A percentile compares a stretch with the other conserved stretches of the same genome.
Evolutionary conservation across 2,888 invertebrate species (phyloP).

Genomic region (Athalia rosae): DNA sequence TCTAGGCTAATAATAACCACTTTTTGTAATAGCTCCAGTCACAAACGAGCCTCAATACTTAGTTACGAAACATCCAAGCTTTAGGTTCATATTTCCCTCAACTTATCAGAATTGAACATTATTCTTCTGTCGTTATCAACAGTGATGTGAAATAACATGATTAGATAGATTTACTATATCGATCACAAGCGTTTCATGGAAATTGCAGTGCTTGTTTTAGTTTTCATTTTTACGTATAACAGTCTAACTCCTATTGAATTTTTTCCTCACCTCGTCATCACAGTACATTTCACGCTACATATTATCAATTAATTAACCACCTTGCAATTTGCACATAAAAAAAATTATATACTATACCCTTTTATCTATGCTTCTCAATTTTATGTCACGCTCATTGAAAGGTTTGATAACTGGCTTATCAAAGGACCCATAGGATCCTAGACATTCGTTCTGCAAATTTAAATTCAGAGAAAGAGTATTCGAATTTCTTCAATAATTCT

Average conservation of each 20-base stretch:
- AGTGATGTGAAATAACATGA: background rate
- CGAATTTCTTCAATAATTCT: background rate
- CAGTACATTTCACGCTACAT: background rate
- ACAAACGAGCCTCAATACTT: too few relatives aligned
- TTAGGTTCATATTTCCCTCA: too few relatives aligned
- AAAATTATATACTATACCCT: slow-evolving; percentile 38
- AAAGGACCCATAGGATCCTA: background rate
- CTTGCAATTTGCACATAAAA: background rate
- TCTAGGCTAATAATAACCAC: too few relatives aligned
- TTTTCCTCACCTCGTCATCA: slow-evolving; percentile 17
- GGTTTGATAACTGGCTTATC: background rate
- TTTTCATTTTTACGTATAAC: slow-evolving; percentile 9
- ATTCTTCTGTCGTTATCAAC: background rate
- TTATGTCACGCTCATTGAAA: background rate
- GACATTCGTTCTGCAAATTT: background rate
- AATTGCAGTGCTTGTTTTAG: slow-evolving; percentile 3
- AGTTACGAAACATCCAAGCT: too few relatives aligned
- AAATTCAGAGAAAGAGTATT: background rate
- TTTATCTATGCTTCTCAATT: slow-evolving; percentile 13
- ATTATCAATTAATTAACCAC: slow-evolving; percentile 18
- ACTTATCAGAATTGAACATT: background rate
- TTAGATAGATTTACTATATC: slow-evolving; percentile 14
- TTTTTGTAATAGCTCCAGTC: too few relatives aligned
- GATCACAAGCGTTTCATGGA: background rate
- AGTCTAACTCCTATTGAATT: slow-evolving; percentile 23